A percentile compares a stretch with the other conserved stretches of the same genome.
Evolutionary conservation across 2,888 invertebrate species (phyloP).

Genomic region (Drosophila macrothrix): DNA sequence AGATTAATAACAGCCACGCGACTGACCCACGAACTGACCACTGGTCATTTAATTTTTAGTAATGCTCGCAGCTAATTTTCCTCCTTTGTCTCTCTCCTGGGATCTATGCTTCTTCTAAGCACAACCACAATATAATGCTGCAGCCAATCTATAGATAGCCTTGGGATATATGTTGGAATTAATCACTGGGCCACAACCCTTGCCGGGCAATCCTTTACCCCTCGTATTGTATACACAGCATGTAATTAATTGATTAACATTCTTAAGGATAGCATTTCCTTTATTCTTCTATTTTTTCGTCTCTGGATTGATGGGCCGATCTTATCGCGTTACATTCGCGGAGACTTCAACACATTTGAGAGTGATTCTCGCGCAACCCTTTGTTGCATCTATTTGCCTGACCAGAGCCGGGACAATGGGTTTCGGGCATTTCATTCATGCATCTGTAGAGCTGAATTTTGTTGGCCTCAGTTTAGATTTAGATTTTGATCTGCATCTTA

Average conservation of each 20-base stretch:
- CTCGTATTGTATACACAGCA: conserved; percentile 68
- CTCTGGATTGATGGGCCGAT: conserved; percentile 69
- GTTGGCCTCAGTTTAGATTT: conserved; percentile 33
- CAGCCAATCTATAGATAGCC: conserved; percentile 68
- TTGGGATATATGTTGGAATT: conserved; percentile 69
- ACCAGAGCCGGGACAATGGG: conserved; percentile 64
- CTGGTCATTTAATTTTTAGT: conserved; percentile 65
- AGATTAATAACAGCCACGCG: conserved; percentile 77
- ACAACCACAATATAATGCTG: conserved; percentile 38
- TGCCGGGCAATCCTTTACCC: conserved; percentile 58
- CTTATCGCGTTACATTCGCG: conserved; percentile 74
- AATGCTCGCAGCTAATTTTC: conserved; percentile 3
- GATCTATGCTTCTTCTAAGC: conserved; percentile 22
- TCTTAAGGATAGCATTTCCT: conserved; percentile 74
- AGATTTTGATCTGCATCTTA: conserved; percentile 41
- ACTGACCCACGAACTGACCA: conserved; percentile 72
- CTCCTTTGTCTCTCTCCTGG: conserved; percentile 14
- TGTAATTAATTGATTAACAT: conserved; percentile 83
- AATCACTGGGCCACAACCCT: conserved; percentile 68
- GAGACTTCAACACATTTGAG: conserved; percentile 63
- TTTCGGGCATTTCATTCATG: conserved; percentile 56
- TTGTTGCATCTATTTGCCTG: conserved; percentile 46
- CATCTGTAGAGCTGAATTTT: conserved; percentile 30
- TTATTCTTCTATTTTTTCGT: background rate
- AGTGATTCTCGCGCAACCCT: conserved; percentile 53